phyloP scores from a whole-genome alignment of 2,797 vertebrate species.

The Crax fasciolata region DNA sequence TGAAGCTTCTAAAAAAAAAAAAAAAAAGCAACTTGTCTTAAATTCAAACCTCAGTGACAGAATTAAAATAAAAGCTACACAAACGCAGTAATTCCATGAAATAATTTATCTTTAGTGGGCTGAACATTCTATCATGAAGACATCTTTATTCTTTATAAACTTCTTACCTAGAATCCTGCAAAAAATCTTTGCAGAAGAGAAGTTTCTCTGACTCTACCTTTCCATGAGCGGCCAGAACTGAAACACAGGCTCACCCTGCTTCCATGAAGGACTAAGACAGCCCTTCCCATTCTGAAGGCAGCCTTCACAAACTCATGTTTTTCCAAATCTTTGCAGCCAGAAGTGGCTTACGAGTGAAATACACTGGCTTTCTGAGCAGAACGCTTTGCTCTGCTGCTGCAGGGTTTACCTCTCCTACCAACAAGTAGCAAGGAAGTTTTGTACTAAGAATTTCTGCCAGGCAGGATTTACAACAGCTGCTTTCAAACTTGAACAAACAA shows the following conservation, averaged over 20 bases:
- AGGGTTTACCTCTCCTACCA: neutral
- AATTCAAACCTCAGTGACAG: neutral
- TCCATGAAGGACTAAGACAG: neutral
- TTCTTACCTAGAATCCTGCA: neutral
- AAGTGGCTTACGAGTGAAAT: fast-evolving
- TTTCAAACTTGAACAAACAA: neutral
- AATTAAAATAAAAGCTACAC: neutral
- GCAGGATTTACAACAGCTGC: neutral
- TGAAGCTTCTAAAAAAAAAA: neutral
- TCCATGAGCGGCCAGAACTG: neutral
- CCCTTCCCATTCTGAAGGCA: neutral
- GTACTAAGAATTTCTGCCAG: neutral
- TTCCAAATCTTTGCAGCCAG: neutral
- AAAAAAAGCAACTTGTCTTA: fast-evolving
- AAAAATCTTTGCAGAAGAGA: neutral
- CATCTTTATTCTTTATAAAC: neutral
- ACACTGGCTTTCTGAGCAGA: neutral
- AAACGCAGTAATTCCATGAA: neutral
- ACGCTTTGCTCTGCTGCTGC: neutral
- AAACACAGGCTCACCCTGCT: neutral
- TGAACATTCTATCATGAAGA: neutral
- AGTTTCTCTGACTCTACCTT: neutral
- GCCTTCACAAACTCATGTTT: neutral
- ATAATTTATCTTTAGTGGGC: neutral
- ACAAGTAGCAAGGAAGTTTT: neutral